Evolutionary conservation across 2,888 invertebrate genomes (phyloP).

Genomic region (Melolontha melolontha): DNA sequence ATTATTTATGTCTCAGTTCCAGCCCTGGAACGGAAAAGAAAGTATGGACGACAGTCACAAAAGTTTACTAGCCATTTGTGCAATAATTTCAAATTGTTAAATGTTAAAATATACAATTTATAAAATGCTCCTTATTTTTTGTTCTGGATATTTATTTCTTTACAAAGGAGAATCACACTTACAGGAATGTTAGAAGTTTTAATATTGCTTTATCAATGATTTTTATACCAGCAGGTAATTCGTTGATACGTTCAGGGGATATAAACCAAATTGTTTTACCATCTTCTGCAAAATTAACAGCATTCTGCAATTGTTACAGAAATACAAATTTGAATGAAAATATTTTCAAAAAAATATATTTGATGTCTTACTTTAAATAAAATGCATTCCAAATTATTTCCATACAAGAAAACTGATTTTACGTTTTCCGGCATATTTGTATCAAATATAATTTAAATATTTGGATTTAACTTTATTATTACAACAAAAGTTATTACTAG

Average conservation of each 20-base stretch:
- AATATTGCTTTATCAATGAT: constrained; percentile 36
- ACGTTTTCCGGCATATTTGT: constrained; percentile 21
- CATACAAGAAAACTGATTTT: constrained; percentile 29
- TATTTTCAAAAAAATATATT: too few relatives aligned
- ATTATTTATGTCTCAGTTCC: too few relatives aligned
- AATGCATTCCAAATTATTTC: constrained; percentile 34
- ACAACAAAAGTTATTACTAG: neutral
- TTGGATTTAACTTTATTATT: neutral
- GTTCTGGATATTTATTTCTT: neutral
- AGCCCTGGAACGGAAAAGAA: too few relatives aligned
- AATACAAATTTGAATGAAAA: neutral
- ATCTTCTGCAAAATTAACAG: constrained; percentile 37
- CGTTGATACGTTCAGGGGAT: constrained; percentile 35
- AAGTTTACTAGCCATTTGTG: too few relatives aligned
- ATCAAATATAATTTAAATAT: constrained; percentile 2
- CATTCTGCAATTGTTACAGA: constrained; percentile 25
- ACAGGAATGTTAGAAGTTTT: constrained; percentile 40
- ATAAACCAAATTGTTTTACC: constrained; percentile 43
- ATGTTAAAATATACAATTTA: neutral
- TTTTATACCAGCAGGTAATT: constrained; percentile 31
- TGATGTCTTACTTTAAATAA: constrained; percentile 32
- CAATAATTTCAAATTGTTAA: neutral
- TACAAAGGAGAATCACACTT: constrained; percentile 6
- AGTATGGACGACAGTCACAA: too few relatives aligned
- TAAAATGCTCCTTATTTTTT: neutral